Evolutionary conservation across 1,140 invertebrate species (phyloP).

Genomic region (Psix sp.): DNA sequence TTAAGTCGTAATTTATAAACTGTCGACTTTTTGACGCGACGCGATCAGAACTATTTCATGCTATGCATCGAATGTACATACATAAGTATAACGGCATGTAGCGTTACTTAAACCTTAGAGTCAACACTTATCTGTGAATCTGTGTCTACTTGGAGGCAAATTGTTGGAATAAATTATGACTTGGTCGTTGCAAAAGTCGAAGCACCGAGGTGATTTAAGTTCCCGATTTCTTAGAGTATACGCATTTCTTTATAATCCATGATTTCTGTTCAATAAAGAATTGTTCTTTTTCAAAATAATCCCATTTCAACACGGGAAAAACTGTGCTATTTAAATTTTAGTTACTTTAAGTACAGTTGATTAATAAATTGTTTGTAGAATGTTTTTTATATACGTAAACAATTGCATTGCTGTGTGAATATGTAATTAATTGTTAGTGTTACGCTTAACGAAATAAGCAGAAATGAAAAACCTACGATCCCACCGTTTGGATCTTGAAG

Average conservation of each 20-base stretch:
- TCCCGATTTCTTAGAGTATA: too few species aligned
- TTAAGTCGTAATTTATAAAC: conserved; percentile 50
- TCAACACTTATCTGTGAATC: conserved; percentile 55
- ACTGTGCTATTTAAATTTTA: too few species aligned
- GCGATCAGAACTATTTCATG: conserved; percentile 37
- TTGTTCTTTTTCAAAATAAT: too few species aligned
- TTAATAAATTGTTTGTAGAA: too few species aligned
- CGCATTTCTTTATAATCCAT: too few species aligned
- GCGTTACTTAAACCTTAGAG: conserved; percentile 40
- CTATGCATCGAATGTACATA: conserved; percentile 24
- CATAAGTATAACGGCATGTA: conserved; percentile 28
- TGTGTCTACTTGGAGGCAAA: conserved; percentile 61
- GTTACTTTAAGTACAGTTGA: too few species aligned
- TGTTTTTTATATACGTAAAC: too few species aligned
- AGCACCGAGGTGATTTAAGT: too few species aligned
- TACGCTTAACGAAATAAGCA: conserved; percentile 26
- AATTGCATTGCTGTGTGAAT: background rate
- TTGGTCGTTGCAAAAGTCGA: conserved; percentile 50
- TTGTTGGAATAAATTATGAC: conserved; percentile 65
- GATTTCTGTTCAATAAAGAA: too few species aligned
- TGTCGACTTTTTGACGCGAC: conserved; percentile 53
- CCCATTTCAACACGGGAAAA: too few species aligned
- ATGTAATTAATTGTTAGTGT: background rate
- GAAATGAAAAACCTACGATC: conserved; percentile 54
- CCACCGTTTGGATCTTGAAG: conserved; percentile 33